These are phyloP conservation scores for Pachyrhynchus sulphureomaculatus DNA, from an alignment of 1,140 invertebrate genomes.

Conservation along the genomic window DNA sequence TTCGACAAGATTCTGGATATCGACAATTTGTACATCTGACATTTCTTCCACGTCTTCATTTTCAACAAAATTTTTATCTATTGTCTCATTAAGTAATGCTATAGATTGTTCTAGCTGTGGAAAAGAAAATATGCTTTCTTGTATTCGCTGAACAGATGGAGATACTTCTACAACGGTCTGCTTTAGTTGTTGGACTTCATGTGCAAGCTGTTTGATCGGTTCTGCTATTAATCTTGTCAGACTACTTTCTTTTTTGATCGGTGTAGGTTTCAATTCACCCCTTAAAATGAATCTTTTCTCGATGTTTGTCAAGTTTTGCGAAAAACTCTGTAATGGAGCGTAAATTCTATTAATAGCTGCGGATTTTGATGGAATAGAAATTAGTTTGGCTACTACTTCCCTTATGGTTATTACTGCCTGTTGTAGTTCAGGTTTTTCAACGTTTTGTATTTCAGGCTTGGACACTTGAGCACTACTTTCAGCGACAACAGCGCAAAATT, in stretches of 20 bases:
- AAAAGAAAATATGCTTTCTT: no score
- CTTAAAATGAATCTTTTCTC: not conserved
- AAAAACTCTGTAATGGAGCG: not conserved
- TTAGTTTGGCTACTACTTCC: not conserved
- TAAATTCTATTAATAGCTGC: not conserved
- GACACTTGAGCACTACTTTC: conserved; percentile 8
- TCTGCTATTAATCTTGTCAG: not conserved
- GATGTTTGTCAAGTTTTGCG: conserved; percentile 2
- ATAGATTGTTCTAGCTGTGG: no score
- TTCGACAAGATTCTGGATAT: not conserved
- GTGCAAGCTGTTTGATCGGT: no score
- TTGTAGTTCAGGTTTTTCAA: conserved; percentile 4
- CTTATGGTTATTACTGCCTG: conserved; percentile 12
- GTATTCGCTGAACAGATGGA: no score
- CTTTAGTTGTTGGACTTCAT: no score
- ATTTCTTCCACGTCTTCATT: not conserved
- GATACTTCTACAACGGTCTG: no score
- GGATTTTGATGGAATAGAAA: not conserved
- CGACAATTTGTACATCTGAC: not conserved
- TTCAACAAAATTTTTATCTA: no score
- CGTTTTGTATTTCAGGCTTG: conserved; percentile 19
- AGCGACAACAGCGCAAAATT: conserved; percentile 20
- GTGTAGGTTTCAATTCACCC: no score
- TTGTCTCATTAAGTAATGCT: no score
- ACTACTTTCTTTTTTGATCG: not conserved